A percentile compares a stretch with the other conserved stretches of the same genome.
Conservation (phyloP, 2,888 invertebrate genomes). For the Nomada ferruginata region DNA sequence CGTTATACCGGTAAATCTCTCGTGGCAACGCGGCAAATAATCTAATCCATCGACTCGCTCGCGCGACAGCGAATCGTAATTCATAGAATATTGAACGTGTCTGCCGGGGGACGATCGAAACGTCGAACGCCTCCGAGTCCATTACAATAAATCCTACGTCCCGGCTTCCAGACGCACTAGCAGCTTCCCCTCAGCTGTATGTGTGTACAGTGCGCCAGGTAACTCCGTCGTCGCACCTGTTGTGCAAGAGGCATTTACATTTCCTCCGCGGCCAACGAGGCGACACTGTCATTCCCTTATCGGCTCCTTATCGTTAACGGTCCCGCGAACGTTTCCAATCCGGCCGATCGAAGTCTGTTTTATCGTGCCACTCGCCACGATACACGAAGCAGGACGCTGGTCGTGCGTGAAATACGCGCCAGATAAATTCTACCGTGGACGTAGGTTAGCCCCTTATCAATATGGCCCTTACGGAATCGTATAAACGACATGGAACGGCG, state of each 20-base stretch:
- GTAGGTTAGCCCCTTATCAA: conserved; percentile 46
- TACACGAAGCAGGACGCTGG: conserved; percentile 12
- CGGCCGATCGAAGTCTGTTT: conserved; percentile 34
- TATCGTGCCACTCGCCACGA: conserved; percentile 32
- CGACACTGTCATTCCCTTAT: conserved; percentile 38
- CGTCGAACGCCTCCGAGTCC: conserved; percentile 7
- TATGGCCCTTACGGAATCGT: conserved; percentile 36
- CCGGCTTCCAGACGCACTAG: conserved; percentile 5
- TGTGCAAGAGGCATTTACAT: conserved; percentile 50
- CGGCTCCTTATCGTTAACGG: conserved; percentile 52
- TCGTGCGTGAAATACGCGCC: conserved; percentile 36
- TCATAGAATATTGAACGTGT: neutral
- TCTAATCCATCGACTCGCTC: conserved; percentile 2
- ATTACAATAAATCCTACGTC: conserved; percentile 11
- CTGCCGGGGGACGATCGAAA: conserved; percentile 9
- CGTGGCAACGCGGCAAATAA: neutral
- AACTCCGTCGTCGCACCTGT: conserved; percentile 43
- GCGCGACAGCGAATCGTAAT: neutral
- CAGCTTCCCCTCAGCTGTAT: neutral
- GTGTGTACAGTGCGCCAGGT: too few species aligned
- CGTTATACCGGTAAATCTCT: neutral
- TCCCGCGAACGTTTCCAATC: conserved; percentile 45
- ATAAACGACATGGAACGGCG: conserved; percentile 39
- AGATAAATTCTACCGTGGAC: conserved; percentile 45
- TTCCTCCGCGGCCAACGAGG: conserved; percentile 33